Evolutionary conservation across 2,113 vertebrate genomes (phyloP).

Genomic region (Phrynosoma blainvillii): DNA sequence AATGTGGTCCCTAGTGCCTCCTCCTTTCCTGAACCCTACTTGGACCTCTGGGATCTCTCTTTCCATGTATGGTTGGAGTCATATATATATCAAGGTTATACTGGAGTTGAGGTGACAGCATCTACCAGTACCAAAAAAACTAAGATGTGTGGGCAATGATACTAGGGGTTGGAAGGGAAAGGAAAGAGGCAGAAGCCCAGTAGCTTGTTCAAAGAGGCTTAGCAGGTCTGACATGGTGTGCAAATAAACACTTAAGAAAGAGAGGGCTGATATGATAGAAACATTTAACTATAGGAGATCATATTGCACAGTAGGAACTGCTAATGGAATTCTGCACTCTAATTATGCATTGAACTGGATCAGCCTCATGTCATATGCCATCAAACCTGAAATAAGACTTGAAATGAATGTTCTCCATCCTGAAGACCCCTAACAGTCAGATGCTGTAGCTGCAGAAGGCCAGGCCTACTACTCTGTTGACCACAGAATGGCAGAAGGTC

Average conservation of each 20-base stretch:
- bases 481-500: not conserved
- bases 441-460: not conserved
- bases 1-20: too few species aligned
- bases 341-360: too few species aligned
- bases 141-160: not conserved
- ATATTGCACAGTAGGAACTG: not conserved
- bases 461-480: not conserved
- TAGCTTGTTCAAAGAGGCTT: not conserved
- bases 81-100: not conserved
- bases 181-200: not conserved
- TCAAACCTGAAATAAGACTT: not conserved
- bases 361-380: too few species aligned
- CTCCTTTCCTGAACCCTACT: too few species aligned
- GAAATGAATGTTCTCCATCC: too few species aligned
- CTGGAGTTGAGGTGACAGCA: not conserved
- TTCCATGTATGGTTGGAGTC: too few species aligned
- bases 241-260: not conserved
- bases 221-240: not conserved
- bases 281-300: not conserved
- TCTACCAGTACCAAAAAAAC: not conserved
- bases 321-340: not conserved
- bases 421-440: not conserved
- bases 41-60: too few species aligned
- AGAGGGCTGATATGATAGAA: too few species aligned
- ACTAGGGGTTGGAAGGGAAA: not conserved